Base-by-base conservation (phyloP, 2,797 vertebrate species). In the Lagodon rhomboides region DNA sequence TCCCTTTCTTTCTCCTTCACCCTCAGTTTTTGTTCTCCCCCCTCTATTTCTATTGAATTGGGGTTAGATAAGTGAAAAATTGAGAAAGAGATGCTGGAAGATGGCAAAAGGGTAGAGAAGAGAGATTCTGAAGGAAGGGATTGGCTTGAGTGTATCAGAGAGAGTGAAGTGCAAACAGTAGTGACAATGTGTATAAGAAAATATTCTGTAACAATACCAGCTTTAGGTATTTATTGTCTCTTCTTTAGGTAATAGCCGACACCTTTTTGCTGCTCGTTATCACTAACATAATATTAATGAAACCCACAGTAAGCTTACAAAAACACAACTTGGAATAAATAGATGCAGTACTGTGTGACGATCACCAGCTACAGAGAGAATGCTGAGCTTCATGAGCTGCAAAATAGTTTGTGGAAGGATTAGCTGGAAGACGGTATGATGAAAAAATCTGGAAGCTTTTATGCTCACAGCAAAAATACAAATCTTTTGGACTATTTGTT, bases 1-100 rank as follows among this genome's bases (percentile, higher is more conserved):
- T 25, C 51, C 13, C 43, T 9, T 51, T 59, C 47, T 79, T 27
- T 80, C 34, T 83, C 68, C 75, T 68, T 77, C 61, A 73, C 22
- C 25, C 62, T 1, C 47, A 46, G 54, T 69, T 78, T 79, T 63
- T 73, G 70, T 71, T 23, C 27, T 59, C 23, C 23, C 23, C 27
- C 16, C 66, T 63, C 43, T 79, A 54, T 64, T 41, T 59, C 62
- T 22, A 47, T 41, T 44, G 77, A 86, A 87, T 59, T 84, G 77
- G 58, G 27, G 59, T 59, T 64, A 81, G 85, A 77, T 85, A 86
- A 80, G 79, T 87, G 75, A 87, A 79, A 89, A 81, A 79, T 79
- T 81, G 80, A 73, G 70, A 81, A 68, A 68, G 61, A 56, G 75
- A 79, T 27, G 65, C 49, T 56, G 53, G 51, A 59, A 71, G 69